Evolutionary conservation across 2,888 invertebrate species (phyloP).

Genomic region (Ophion ventricosus): DNA sequence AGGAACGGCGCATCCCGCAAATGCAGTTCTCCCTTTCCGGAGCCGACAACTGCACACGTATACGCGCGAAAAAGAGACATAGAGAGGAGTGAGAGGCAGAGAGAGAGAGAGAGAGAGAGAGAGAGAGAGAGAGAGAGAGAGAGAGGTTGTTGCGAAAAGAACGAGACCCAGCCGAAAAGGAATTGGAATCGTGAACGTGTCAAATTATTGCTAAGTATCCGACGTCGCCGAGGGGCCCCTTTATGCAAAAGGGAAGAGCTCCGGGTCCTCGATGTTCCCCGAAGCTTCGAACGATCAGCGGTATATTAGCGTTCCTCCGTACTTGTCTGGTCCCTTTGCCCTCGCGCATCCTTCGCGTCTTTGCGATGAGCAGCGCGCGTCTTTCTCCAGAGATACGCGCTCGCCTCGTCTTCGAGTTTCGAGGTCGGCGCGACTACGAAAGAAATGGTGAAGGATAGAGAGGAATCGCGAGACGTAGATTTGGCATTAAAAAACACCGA

Average conservation of each 20-base stretch:
- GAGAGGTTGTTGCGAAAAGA: constrained; percentile 23
- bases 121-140: constrained; percentile 28
- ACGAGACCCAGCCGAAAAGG: constrained; percentile 54
- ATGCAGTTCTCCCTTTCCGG: constrained; percentile 16
- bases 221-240: constrained; percentile 62
- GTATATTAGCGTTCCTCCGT: constrained; percentile 44
- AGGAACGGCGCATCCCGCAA: constrained; percentile 41
- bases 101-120: background rate
- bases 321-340: constrained; percentile 12
- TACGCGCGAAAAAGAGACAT: no score
- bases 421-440: background rate
- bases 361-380: constrained; percentile 41
- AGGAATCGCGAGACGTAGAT: no score
- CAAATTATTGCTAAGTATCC: constrained; percentile 70
- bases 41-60: background rate
- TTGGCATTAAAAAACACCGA: no score
- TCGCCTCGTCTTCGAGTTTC: constrained; percentile 4
- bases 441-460: no score
- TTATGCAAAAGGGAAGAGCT: constrained; percentile 63
- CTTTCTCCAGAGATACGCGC: constrained; percentile 48
- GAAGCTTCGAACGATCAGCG: constrained; percentile 59
- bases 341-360: background rate
- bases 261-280: constrained; percentile 42
- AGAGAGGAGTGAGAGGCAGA: background rate
- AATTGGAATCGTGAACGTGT: constrained; percentile 67